Conservation (phyloP, 2,797 vertebrate genomes). For the Otolemur crassicaudatus region DNA sequence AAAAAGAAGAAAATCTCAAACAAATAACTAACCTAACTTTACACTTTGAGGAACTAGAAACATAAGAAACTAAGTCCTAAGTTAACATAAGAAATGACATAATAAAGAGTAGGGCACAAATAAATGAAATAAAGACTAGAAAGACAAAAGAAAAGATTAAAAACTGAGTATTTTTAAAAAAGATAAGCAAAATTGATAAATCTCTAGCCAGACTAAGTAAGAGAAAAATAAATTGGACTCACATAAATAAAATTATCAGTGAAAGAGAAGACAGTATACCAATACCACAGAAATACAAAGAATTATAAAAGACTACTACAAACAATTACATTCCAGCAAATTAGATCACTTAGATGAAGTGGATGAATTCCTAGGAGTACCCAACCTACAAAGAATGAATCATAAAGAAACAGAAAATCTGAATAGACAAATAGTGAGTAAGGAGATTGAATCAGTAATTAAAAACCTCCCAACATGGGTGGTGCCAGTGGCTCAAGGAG, state of each 20-base stretch:
- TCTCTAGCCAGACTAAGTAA: background rate
- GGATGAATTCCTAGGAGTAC: background rate
- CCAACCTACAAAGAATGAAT: background rate
- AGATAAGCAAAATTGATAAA: background rate
- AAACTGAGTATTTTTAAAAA: background rate
- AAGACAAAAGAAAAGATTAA: background rate
- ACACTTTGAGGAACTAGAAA: background rate
- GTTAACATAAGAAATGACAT: background rate
- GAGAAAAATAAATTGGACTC: background rate
- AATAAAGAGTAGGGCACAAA: background rate
- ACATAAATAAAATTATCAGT: background rate
- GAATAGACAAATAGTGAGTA: background rate
- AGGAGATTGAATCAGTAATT: background rate
- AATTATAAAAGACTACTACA: background rate
- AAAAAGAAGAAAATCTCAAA: background rate
- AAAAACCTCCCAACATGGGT: background rate
- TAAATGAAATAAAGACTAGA: background rate
- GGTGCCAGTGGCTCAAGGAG: too few species aligned
- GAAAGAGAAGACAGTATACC: background rate
- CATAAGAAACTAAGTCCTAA: background rate
- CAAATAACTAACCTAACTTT: background rate
- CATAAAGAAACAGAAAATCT: background rate
- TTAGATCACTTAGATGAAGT: background rate
- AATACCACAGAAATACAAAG: too few species aligned
- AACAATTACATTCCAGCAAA: background rate